Base-by-base conservation (phyloP, 2,888 invertebrate species). In the Lithophane semibrunnea region DNA sequence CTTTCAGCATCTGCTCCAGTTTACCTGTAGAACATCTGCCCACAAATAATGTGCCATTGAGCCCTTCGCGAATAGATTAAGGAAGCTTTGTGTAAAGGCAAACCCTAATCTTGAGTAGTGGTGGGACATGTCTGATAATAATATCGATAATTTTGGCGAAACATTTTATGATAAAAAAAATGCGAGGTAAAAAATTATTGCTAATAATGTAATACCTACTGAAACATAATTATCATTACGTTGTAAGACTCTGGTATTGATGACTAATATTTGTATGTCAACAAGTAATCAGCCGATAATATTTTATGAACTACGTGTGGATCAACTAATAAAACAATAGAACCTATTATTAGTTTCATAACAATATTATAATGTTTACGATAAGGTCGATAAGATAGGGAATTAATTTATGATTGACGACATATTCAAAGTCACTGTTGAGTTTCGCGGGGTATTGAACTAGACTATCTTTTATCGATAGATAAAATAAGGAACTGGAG, bases 1-100 rank as follows among this genome's bases (percentile, higher is more conserved):
- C 94, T 92, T 88, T 82, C 85, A 89, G 91, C 96, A 96, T 95
- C 96, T 96, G 95, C 93, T 83, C 96, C 92, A 94, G 92, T 95
- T 95, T 95, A 94, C 94, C 95, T 95, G 94, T 58, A 61, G 75
- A 91, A 94, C 96, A 96, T 95, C 96, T 96, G 96, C 94, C 92
- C 88, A 89, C 90, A 88, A 87, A 85, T 85, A 86, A 84, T 84
- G 74, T 77, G 75, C 86, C 88, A 88, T 91, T 87, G 88, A 90
- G 87, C 94, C 94, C 93, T 94, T 93, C 88, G 93, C 94, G 93
- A 94, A 95, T 94, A 94, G 94, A 95, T 95, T 93, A 88, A 92
- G 92, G 86, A 91, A 92, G 94, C 94, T 93, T 93, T 94, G 93
- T 91, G 89, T 88, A 80, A 88, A 89, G 89, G 90, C 90, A 91